Conservation (phyloP, 2,888 invertebrate species). For the Epinotia nisella region DNA sequence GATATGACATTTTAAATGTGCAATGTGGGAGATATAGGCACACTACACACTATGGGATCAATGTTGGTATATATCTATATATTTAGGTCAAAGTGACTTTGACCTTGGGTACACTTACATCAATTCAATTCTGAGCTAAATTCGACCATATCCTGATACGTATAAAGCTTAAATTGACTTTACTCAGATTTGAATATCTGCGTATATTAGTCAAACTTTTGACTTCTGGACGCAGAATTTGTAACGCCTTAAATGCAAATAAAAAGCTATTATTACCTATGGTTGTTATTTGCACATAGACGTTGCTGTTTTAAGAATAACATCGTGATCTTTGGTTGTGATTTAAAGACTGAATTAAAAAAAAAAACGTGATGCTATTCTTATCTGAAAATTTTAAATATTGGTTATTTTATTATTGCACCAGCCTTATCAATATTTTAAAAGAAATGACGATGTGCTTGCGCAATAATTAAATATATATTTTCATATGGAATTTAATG, state of each 20-base stretch:
- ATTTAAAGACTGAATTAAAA: slow-evolving; percentile 47
- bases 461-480: slow-evolving; percentile 37
- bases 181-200: slow-evolving; percentile 38
- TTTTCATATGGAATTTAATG: slow-evolving; percentile 43
- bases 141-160: not conserved
- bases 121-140: slow-evolving; percentile 26
- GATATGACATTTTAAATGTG: slow-evolving; percentile 33
- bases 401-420: slow-evolving; percentile 37
- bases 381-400: slow-evolving; percentile 49
- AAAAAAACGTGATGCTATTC: slow-evolving; percentile 56
- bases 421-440: slow-evolving; percentile 16
- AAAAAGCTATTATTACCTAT: not conserved
- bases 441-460: slow-evolving; percentile 19
- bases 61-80: slow-evolving; percentile 43
- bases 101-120: slow-evolving; percentile 29
- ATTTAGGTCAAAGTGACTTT: slow-evolving; percentile 20
- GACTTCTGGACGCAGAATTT: slow-evolving; percentile 30
- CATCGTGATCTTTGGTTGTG: slow-evolving; percentile 58
- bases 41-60: slow-evolving; percentile 38
- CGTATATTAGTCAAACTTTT: slow-evolving; percentile 31
- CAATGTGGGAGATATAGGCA: slow-evolving; percentile 38
- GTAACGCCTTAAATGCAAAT: slow-evolving; percentile 39
- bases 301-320: slow-evolving; percentile 50
- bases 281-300: slow-evolving; percentile 30
- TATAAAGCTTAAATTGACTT: not conserved